These are phyloP conservation scores for Anisognathus igniventris DNA, from an alignment of 2,797 vertebrate genomes.

Conservation along the genomic window DNA sequence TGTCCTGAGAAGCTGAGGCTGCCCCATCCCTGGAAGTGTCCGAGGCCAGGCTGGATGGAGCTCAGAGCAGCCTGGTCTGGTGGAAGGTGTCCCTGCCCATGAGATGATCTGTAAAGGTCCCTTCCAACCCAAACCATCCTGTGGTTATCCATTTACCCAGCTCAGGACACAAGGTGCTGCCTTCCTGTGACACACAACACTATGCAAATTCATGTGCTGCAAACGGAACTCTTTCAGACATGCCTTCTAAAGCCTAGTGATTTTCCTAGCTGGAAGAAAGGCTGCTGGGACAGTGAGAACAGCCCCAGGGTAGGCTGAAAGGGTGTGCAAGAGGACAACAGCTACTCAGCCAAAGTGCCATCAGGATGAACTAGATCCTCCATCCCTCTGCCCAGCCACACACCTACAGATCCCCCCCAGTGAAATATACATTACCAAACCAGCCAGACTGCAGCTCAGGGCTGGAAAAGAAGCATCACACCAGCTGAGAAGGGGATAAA, in stretches of 20 bases:
- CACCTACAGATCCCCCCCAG: not conserved
- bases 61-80: not conserved
- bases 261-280: not conserved
- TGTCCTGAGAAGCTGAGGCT: not conserved
- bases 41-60: not conserved
- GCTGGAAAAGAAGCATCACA: not conserved
- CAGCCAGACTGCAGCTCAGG: not conserved
- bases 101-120: not conserved
- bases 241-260: not conserved
- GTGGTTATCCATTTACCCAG: not conserved
- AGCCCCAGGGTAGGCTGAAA: not conserved
- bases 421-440: not conserved
- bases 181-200: fast-evolving
- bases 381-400: not conserved
- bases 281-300: not conserved
- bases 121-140: not conserved
- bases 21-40: not conserved
- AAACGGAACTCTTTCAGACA: not conserved
- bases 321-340: not conserved
- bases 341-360: not conserved
- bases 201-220: not conserved
- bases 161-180: not conserved
- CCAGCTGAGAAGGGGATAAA: not conserved
- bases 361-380: not conserved
- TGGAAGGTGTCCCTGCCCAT: not conserved